Percentiles rank a stretch among this genome's conserved stretches.
Evolutionary conservation across 2,113 vertebrate genomes (phyloP).

Genomic region (Oncorhynchus gorbuscha): DNA sequence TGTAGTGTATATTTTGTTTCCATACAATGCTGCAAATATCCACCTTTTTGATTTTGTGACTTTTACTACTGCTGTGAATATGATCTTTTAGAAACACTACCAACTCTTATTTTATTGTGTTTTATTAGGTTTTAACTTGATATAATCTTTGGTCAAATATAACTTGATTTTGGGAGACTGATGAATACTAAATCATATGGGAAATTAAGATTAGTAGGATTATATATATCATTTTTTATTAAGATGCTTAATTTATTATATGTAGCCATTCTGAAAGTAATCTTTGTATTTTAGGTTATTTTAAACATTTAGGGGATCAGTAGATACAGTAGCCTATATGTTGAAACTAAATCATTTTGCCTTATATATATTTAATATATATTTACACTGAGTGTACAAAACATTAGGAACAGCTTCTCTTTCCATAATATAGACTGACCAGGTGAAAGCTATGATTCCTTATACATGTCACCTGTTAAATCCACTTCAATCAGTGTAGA

Average conservation of each 20-base stretch:
- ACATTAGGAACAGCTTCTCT: too few species aligned
- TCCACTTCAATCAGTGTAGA: too few species aligned
- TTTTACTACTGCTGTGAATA: conserved; percentile 42
- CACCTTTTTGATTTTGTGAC: conserved; percentile 19
- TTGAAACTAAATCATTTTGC: background rate
- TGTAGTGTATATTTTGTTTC: background rate
- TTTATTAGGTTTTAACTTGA: conserved; percentile 26
- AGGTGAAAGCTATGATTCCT: too few species aligned
- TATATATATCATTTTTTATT: conserved; percentile 37
- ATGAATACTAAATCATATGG: conserved; percentile 15
- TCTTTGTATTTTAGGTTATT: conserved; percentile 41
- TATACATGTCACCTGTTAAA: too few species aligned
- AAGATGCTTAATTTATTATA: conserved; percentile 46
- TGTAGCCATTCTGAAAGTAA: conserved; percentile 25
- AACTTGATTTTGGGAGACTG: conserved; percentile 4
- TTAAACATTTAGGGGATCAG: background rate
- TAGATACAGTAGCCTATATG: too few species aligned
- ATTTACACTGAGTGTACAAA: background rate
- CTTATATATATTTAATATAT: background rate
- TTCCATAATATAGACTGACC: too few species aligned
- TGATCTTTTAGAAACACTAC: conserved; percentile 36
- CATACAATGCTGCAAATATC: conserved; percentile 3
- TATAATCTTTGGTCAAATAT: conserved; percentile 8
- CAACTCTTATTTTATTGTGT: conserved; percentile 28
- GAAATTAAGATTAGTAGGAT: conserved; percentile 22